phyloP scores from a whole-genome alignment of 1,140 invertebrate genomes.

The Neuroterus valhalla region DNA sequence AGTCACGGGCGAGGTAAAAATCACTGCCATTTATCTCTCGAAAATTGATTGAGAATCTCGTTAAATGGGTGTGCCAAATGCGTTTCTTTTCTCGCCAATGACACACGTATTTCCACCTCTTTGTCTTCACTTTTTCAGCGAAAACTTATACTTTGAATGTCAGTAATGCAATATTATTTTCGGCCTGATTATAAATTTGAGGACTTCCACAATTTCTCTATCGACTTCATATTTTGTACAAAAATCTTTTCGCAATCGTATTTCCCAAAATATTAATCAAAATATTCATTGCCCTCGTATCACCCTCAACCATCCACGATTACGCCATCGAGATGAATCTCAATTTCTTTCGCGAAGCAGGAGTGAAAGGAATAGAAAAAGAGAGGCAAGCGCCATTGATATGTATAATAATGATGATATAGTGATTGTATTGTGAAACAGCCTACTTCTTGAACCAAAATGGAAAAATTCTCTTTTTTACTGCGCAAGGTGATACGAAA shows the following conservation, averaged over 20 bases:
- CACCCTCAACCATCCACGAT: no score
- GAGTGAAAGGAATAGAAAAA: slow-evolving; percentile 2
- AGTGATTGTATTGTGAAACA: neutral
- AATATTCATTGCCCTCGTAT: no score
- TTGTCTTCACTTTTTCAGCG: neutral
- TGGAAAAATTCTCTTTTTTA: neutral
- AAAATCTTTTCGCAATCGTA: neutral
- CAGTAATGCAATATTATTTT: neutral
- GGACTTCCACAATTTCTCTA: no score
- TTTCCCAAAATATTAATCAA: no score
- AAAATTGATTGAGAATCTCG: slow-evolving; percentile 29
- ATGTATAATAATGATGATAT: neutral
- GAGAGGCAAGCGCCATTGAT: neutral
- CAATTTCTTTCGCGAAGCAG: slow-evolving; percentile 23
- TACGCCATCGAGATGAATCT: neutral
- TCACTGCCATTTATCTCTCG: slow-evolving; percentile 39
- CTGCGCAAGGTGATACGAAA: slow-evolving; percentile 16
- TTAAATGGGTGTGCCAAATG: neutral
- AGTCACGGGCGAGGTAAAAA: slow-evolving; percentile 37
- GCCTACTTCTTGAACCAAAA: neutral
- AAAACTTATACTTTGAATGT: neutral
- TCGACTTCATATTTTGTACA: neutral
- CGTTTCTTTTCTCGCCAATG: neutral
- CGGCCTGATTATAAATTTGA: no score
- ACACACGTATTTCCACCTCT: neutral